Base-by-base conservation (phyloP, 2,797 vertebrate species). In the Triplophysa bombifrons region DNA sequence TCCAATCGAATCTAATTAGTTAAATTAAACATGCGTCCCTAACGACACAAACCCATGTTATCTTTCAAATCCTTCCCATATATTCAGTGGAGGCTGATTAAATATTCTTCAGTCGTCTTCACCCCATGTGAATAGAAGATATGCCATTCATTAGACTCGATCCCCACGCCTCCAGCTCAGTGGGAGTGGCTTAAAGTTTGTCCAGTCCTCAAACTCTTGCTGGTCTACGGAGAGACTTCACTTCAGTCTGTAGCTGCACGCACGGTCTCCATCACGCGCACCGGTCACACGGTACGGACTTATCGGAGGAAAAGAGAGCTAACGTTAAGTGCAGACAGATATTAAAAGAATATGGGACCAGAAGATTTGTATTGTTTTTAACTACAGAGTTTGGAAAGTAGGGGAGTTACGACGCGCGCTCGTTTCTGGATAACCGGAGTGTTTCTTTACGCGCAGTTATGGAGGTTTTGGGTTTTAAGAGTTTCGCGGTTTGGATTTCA, bases 101-200 rank as follows among this genome's bases (percentile, higher is more conserved):
- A 80, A 83, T 27, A 76, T 76, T 75, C 83, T 56, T 67, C 68
- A 30, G 20, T 50, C 41, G 51, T 55, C 50, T 67, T 65, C 61
- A 44, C 64, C 17, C 48, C 5, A 11, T 16, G 68, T 79, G 69
- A 72, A 72, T 72, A 79, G 38, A 64, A 27, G 74, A 67, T 48
- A 77, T 64, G 66, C 46, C 63, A 72, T 67, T 80, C 70, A 78
- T 82, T 74, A 69, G 74, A 20, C 64, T 69, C 60, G 71, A 75
- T 75, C 55, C 65, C 81, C 85, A 79, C 86, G 80, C 80, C 88
- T 83, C 85, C 80, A 81, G 4, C 48, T 1, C 68, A 56, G 86
- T 61, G 86, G 87, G 91, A 91, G 86, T 90, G 91, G 92, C 90
- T 92, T 91, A 93, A 93, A 93, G 93, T 93, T 94, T 90, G 91